These are phyloP conservation scores for Dryomyza anilis DNA, from an alignment of 2,888 invertebrate genomes.

Conservation along the genomic window DNA sequence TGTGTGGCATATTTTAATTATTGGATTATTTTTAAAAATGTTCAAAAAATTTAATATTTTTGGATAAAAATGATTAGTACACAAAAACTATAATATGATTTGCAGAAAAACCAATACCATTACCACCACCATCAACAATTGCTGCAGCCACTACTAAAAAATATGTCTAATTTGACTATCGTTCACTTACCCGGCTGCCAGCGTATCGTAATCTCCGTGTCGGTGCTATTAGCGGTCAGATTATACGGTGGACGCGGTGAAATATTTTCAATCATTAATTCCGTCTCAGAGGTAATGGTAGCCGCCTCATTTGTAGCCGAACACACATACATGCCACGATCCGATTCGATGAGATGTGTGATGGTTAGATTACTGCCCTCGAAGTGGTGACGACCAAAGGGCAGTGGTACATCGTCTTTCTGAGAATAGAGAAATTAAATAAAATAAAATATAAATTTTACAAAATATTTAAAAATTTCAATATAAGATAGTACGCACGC, in stretches of 20 bases:
- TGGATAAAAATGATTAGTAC: too few species aligned
- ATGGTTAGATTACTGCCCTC: slow-evolving; percentile 84
- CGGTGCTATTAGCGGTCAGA: slow-evolving; percentile 76
- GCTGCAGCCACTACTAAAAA: not conserved
- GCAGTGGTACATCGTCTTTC: slow-evolving; percentile 77
- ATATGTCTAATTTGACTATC: not conserved
- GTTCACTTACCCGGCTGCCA: slow-evolving; percentile 79
- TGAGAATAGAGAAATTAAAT: slow-evolving; percentile 48
- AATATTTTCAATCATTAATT: slow-evolving; percentile 82
- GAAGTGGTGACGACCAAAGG: slow-evolving; percentile 70
- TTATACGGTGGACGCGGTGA: slow-evolving; percentile 91
- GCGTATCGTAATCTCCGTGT: slow-evolving; percentile 74
- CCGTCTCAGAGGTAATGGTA: slow-evolving; percentile 78
- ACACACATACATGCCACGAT: slow-evolving; percentile 86
- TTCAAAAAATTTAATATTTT: too few species aligned
- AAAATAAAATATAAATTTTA: not conserved
- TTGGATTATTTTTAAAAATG: too few species aligned
- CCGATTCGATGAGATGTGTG: slow-evolving; percentile 77
- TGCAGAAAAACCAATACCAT: too few species aligned
- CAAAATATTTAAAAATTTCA: not conserved
- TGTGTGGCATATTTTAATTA: too few species aligned
- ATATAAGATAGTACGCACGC: slow-evolving; percentile 61
- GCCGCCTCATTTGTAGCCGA: slow-evolving; percentile 87
- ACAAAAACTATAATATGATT: too few species aligned
- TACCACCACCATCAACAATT: slow-evolving; percentile 1